Evolutionary conservation across 2,888 invertebrate genomes (phyloP).

Genomic region (Penaeus monodon): DNA sequence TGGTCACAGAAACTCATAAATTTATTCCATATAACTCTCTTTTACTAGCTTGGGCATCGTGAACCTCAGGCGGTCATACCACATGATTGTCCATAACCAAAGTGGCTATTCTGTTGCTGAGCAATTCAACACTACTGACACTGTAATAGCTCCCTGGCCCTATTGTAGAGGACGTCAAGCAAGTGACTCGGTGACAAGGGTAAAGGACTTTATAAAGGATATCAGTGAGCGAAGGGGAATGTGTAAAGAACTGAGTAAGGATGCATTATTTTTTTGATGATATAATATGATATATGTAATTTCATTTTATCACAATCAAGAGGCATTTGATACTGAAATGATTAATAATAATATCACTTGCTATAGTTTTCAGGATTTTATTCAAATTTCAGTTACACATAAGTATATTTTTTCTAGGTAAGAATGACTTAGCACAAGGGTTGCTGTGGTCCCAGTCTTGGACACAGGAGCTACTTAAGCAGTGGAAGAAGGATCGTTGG

Average conservation of each 20-base stretch:
- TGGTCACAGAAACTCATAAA: too few species aligned
- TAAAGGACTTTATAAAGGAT: slow-evolving; percentile 32
- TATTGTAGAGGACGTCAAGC: slow-evolving; percentile 40
- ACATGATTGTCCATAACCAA: slow-evolving; percentile 30
- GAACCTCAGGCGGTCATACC: slow-evolving; percentile 20
- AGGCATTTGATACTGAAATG: too few species aligned
- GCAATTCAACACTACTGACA: slow-evolving; percentile 20
- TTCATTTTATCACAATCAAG: too few species aligned
- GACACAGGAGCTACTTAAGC: slow-evolving; percentile 31
- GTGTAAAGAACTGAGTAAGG: slow-evolving; percentile 7
- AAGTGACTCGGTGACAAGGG: neutral
- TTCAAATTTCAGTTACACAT: neutral
- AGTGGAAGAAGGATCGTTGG: slow-evolving; percentile 20
- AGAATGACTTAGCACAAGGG: slow-evolving; percentile 33
- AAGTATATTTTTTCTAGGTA: slow-evolving; percentile 14
- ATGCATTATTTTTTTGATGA: too few species aligned
- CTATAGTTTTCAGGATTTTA: too few species aligned
- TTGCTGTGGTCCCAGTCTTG: slow-evolving; percentile 47
- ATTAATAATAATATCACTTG: too few species aligned
- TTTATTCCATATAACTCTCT: neutral
- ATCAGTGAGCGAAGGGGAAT: slow-evolving; percentile 25
- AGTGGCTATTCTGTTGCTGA: slow-evolving; percentile 4
- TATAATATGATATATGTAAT: too few species aligned
- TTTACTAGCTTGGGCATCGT: slow-evolving; percentile 42
- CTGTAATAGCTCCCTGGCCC: slow-evolving; percentile 44